Conservation (phyloP, 2,113 vertebrate species). For the Hemibagrus wyckioides region DNA sequence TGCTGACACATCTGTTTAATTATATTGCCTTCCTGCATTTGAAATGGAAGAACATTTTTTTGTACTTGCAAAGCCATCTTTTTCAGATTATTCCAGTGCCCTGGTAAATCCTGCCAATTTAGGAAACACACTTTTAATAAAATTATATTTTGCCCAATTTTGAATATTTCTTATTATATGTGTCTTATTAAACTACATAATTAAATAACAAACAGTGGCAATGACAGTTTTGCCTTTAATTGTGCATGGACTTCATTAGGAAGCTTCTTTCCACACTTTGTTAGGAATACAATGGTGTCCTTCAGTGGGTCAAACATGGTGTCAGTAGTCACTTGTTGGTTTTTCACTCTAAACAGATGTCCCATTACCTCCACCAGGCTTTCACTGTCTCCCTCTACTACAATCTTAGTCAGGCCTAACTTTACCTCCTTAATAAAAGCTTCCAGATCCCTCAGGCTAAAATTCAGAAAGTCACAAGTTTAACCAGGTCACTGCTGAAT, state of each 20-base stretch:
- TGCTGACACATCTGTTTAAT: slow-evolving; percentile 70
- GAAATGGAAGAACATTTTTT: slow-evolving; percentile 86
- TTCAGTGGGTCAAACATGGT: slow-evolving; percentile 90
- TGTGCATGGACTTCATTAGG: slow-evolving; percentile 82
- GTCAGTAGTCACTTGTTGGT: slow-evolving; percentile 77
- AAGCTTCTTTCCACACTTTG: slow-evolving; percentile 83
- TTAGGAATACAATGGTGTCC: slow-evolving; percentile 85
- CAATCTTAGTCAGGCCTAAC: slow-evolving; percentile 73
- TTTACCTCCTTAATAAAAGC: slow-evolving; percentile 74
- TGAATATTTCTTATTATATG: neutral
- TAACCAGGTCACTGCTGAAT: neutral
- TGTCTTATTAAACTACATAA: slow-evolving; percentile 45
- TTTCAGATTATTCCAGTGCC: slow-evolving; percentile 85
- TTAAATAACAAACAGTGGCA: slow-evolving; percentile 47
- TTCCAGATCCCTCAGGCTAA: slow-evolving; percentile 79
- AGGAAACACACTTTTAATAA: slow-evolving; percentile 43
- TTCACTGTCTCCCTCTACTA: slow-evolving; percentile 80
- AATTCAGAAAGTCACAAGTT: slow-evolving; percentile 62
- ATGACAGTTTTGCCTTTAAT: slow-evolving; percentile 74
- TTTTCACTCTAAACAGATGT: slow-evolving; percentile 84
- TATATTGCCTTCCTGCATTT: slow-evolving; percentile 80
- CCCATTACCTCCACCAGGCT: slow-evolving; percentile 84
- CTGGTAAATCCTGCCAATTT: slow-evolving; percentile 81
- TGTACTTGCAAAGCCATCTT: slow-evolving; percentile 79
- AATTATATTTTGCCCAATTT: slow-evolving; percentile 48